phyloP scores from a whole-genome alignment of 2,797 vertebrate genomes.

The Melanotaenia trifasciata region DNA sequence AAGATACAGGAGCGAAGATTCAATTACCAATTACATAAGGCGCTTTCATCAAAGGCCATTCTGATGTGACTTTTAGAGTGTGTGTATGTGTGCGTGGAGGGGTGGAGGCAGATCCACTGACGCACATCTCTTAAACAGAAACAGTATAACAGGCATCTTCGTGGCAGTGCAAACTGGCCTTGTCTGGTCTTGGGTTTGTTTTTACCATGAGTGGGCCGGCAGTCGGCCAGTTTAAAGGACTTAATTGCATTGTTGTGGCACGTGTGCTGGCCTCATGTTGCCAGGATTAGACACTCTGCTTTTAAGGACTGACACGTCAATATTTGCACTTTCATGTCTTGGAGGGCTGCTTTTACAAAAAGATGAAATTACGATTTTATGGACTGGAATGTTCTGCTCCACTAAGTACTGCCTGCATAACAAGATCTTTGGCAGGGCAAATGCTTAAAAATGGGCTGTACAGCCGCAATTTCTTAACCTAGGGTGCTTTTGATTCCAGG shows the following conservation, averaged over 20 bases:
- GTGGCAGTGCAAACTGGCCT: slow-evolving; percentile 5
- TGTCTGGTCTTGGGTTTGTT: slow-evolving; percentile 40
- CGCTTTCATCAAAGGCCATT: slow-evolving; percentile 46
- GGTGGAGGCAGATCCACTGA: slow-evolving; percentile 42
- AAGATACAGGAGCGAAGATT: slow-evolving; percentile 55
- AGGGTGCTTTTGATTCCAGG: neutral
- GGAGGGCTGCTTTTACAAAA: neutral
- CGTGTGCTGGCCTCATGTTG: slow-evolving; percentile 12
- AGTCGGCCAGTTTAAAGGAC: slow-evolving; percentile 30
- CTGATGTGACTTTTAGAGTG: slow-evolving; percentile 30
- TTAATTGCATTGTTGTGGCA: slow-evolving; percentile 30
- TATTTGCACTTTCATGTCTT: neutral
- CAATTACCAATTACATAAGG: slow-evolving; percentile 60
- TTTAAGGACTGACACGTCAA: slow-evolving; percentile 14
- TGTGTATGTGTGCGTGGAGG: slow-evolving; percentile 20
- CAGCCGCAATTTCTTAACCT: neutral
- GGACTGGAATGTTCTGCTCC: too few species aligned
- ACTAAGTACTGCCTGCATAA: neutral
- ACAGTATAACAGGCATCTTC: slow-evolving; percentile 38
- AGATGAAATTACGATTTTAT: too few species aligned
- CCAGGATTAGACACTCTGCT: slow-evolving; percentile 9
- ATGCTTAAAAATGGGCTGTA: neutral
- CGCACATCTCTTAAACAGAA: slow-evolving; percentile 54
- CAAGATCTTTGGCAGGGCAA: neutral
- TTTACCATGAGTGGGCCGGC: slow-evolving; percentile 10